Percentiles rank a stretch among this genome's conserved stretches.
Evolutionary conservation across 2,797 vertebrate genomes (phyloP).

Genomic region (Psittacula derbiana): DNA sequence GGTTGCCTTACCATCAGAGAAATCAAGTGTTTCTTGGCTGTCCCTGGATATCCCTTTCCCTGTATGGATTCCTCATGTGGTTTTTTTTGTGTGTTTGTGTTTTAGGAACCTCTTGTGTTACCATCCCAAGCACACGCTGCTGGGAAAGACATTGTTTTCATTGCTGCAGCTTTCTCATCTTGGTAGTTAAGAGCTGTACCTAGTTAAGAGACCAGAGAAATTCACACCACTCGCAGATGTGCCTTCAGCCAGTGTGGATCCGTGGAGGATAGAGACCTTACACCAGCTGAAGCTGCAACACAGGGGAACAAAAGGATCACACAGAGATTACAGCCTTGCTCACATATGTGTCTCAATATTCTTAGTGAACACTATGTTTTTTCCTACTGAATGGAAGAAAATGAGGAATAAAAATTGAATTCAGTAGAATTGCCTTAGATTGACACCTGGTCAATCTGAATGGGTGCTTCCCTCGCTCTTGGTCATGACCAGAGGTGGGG

Average conservation of each 20-base stretch:
- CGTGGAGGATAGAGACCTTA: rapidly evolving
- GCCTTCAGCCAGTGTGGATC: not conserved
- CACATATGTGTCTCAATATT: rapidly evolving
- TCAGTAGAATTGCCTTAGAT: not conserved
- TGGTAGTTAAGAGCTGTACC: not conserved
- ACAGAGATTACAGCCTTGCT: not conserved
- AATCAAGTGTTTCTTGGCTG: not conserved
- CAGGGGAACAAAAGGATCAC: not conserved
- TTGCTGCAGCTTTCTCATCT: not conserved
- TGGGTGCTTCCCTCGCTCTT: not conserved
- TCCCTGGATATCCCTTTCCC: not conserved
- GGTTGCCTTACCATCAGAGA: not conserved
- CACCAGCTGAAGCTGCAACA: not conserved
- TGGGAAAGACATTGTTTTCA: not conserved
- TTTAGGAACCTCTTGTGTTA: not conserved
- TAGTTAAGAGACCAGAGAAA: not conserved
- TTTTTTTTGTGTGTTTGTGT: not conserved
- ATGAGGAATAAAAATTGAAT: not conserved
- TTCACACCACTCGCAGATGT: not conserved
- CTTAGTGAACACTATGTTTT: rapidly evolving
- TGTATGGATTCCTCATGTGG: not conserved
- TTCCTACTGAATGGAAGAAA: not conserved
- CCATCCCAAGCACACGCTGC: not conserved
- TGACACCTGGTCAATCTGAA: not conserved
- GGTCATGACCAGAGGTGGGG: not conserved